These are phyloP conservation scores for Sakesphorus luctuosus DNA, from an alignment of 2,113 vertebrate species.

Conservation along the genomic window DNA sequence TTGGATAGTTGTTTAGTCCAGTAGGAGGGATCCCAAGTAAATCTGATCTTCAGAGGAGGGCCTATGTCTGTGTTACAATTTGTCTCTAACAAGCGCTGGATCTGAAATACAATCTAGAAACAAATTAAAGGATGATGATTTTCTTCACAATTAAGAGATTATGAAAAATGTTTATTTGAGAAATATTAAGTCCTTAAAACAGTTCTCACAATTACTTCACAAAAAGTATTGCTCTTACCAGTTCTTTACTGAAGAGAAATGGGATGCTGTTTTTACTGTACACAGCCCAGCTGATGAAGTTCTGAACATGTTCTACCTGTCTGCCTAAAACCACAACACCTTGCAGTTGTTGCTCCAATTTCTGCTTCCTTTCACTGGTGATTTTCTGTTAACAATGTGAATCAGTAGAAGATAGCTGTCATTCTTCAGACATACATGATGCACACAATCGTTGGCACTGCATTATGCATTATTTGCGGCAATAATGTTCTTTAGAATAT, in stretches of 20 bases:
- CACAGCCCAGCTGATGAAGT: slow-evolving; percentile 95
- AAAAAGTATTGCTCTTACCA: slow-evolving; percentile 79
- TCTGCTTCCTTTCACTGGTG: slow-evolving; percentile 87
- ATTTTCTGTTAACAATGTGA: slow-evolving; percentile 80
- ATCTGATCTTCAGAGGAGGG: slow-evolving; percentile 90
- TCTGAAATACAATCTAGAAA: slow-evolving; percentile 93
- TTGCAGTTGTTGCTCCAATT: slow-evolving; percentile 92
- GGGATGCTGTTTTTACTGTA: slow-evolving; percentile 89
- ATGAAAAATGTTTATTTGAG: not conserved
- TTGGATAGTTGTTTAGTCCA: slow-evolving; percentile 94
- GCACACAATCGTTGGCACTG: not conserved
- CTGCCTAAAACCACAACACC: slow-evolving; percentile 88
- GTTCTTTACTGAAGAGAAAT: slow-evolving; percentile 95
- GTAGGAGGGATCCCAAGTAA: slow-evolving; percentile 96
- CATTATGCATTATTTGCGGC: not conserved
- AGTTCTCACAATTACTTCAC: not conserved
- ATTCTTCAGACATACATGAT: not conserved
- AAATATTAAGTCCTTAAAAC: not conserved
- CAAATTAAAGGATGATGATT: not conserved
- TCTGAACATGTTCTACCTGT: slow-evolving; percentile 94
- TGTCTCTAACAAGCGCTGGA: slow-evolving; percentile 90
- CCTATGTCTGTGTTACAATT: slow-evolving; percentile 81
- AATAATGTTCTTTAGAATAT: not conserved
- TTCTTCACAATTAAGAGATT: not conserved
- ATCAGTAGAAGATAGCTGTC: not conserved